phyloP scores from a whole-genome alignment of 2,797 vertebrate genomes.

The Xenopus petersii region DNA sequence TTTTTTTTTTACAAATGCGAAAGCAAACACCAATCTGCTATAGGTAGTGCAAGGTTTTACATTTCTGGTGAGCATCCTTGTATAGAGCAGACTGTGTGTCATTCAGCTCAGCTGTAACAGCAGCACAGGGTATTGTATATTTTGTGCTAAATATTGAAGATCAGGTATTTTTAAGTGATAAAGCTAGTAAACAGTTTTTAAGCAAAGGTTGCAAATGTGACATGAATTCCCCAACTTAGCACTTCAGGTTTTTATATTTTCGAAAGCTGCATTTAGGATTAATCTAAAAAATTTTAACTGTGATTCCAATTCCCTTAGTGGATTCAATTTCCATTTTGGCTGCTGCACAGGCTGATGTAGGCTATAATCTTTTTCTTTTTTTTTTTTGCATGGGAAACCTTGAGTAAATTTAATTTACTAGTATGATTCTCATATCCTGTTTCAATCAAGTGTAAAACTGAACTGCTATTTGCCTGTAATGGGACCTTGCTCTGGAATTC shows the following conservation, averaged over 20 bases:
- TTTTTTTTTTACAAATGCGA: too few species aligned
- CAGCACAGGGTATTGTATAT: too few species aligned
- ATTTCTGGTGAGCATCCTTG: neutral
- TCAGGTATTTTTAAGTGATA: neutral
- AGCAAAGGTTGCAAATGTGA: neutral
- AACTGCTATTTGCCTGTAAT: conserved; percentile 40
- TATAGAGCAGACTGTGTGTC: neutral
- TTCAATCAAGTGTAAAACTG: conserved; percentile 43
- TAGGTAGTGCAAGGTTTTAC: too few species aligned
- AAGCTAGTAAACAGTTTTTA: neutral
- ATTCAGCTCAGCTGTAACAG: neutral
- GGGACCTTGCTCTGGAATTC: conserved; percentile 35
- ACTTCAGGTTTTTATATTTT: conserved; percentile 26
- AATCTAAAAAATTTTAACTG: conserved; percentile 24
- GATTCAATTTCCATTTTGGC: conserved; percentile 51
- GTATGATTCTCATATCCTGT: conserved; percentile 38
- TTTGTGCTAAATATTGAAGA: neutral
- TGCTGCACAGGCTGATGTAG: conserved; percentile 39
- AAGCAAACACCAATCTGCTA: too few species aligned
- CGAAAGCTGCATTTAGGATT: conserved; percentile 38
- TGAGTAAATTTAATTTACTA: conserved; percentile 47
- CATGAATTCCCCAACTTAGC: conserved; percentile 14
- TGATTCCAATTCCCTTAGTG: conserved; percentile 32
- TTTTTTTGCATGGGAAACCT: conserved; percentile 44
- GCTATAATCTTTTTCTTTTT: conserved; percentile 28